These are phyloP conservation scores for Lithophane leautieri DNA, from an alignment of 2,888 invertebrate genomes.

Conservation along the genomic window DNA sequence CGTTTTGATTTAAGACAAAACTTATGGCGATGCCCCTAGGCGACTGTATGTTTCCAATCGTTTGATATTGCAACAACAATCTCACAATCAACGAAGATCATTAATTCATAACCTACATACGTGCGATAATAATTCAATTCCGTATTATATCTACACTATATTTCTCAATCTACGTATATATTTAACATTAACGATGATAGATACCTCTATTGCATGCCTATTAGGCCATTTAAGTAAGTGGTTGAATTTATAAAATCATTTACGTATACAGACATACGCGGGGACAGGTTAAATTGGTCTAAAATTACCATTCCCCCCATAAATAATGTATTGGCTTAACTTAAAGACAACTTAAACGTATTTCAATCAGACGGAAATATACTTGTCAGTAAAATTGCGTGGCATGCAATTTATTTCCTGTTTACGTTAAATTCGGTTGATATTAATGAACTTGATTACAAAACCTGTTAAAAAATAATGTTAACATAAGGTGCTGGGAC, in stretches of 20 bases:
- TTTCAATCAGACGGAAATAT: conserved; percentile 46
- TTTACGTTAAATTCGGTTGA: conserved; percentile 32
- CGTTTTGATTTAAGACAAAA: background rate
- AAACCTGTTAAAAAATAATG: conserved; percentile 3
- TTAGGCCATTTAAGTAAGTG: conserved; percentile 55
- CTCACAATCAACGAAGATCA: conserved; percentile 36
- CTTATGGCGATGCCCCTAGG: background rate
- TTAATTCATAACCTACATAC: conserved; percentile 55
- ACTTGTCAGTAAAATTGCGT: conserved; percentile 38
- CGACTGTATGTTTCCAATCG: conserved; percentile 21
- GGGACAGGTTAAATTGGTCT: conserved; percentile 50
- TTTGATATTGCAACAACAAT: conserved; percentile 40
- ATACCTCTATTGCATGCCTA: conserved; percentile 56
- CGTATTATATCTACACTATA: conserved; percentile 23
- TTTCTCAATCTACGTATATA: conserved; percentile 47
- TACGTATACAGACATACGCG: conserved; percentile 35
- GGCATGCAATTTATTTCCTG: conserved; percentile 47
- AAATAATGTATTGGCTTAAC: conserved; percentile 36
- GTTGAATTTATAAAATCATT: conserved; percentile 38
- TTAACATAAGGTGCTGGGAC: background rate
- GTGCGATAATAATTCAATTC: conserved; percentile 51
- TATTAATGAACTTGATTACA: conserved; percentile 25
- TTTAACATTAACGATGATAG: conserved; percentile 58
- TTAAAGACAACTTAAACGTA: conserved; percentile 41
- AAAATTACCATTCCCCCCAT: conserved; percentile 48